phyloP scores from a whole-genome alignment of 2,113 vertebrate genomes.

The Protobothrops flavoviridis region DNA sequence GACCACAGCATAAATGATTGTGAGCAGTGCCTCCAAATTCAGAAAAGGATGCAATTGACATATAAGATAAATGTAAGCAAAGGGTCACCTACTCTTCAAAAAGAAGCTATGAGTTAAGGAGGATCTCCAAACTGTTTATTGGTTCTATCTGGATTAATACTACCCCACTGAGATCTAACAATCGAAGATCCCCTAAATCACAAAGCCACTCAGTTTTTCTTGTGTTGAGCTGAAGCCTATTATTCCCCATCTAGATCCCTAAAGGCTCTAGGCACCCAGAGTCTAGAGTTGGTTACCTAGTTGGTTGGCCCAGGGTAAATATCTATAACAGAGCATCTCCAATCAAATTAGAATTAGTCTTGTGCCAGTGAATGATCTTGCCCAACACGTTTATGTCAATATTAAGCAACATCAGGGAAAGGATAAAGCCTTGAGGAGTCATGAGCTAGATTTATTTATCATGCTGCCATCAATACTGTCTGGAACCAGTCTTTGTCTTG shows the following conservation, averaged over 20 bases:
- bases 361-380: too few species aligned
- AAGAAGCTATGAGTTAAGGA: background rate
- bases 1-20: background rate
- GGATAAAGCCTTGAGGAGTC: background rate
- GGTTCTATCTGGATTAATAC: background rate
- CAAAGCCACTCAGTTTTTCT: background rate
- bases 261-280: too few species aligned
- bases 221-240: background rate
- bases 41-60: background rate
- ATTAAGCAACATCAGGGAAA: too few species aligned
- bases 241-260: background rate
- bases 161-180: background rate
- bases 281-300: too few species aligned
- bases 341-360: too few species aligned
- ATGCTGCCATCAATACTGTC: background rate
- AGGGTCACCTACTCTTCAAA: background rate
- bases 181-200: background rate
- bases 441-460: background rate
- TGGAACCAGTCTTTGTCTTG: background rate
- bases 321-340: too few species aligned
- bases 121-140: background rate
- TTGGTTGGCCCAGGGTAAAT: too few species aligned
- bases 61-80: background rate
- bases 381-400: too few species aligned
- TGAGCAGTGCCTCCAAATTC: background rate